Conservation (phyloP, 2,888 invertebrate genomes). For the Epistrophella euchroma region DNA sequence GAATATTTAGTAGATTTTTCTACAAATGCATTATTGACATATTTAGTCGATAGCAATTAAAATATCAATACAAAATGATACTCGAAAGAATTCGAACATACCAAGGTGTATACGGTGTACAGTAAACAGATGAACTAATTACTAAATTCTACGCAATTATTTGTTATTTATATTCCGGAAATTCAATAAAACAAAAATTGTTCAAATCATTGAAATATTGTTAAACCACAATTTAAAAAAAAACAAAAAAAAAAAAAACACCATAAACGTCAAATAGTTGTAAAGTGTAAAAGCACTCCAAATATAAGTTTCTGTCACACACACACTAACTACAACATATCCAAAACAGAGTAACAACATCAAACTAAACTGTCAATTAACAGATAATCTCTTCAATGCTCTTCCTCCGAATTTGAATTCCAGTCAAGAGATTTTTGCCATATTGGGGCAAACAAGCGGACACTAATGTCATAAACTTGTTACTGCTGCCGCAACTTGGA, state of each 20-base stretch:
- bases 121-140: neutral
- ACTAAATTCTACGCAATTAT: conserved; percentile 11
- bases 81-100: neutral
- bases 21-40: neutral
- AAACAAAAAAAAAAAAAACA: neutral
- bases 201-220: conserved; percentile 38
- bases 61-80: neutral
- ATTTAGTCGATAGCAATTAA: neutral
- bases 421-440: conserved; percentile 75
- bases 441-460: conserved; percentile 59
- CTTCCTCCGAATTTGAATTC: conserved; percentile 76
- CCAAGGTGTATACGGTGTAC: neutral
- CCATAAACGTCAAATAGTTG: conserved; percentile 61
- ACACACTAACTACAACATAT: neutral
- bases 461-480: conserved; percentile 61
- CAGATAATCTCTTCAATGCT: conserved; percentile 68
- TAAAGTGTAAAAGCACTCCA: conserved; percentile 64
- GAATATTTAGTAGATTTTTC: too few relatives aligned
- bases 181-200: conserved; percentile 19
- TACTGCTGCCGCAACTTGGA: conserved; percentile 11
- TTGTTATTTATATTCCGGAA: conserved; percentile 37
- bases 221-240: neutral
- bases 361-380: conserved; percentile 73
- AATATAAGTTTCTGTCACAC: conserved; percentile 49
- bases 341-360: conserved; percentile 43